Conservation (phyloP, 2,888 invertebrate genomes). For the Apeira syringaria region DNA sequence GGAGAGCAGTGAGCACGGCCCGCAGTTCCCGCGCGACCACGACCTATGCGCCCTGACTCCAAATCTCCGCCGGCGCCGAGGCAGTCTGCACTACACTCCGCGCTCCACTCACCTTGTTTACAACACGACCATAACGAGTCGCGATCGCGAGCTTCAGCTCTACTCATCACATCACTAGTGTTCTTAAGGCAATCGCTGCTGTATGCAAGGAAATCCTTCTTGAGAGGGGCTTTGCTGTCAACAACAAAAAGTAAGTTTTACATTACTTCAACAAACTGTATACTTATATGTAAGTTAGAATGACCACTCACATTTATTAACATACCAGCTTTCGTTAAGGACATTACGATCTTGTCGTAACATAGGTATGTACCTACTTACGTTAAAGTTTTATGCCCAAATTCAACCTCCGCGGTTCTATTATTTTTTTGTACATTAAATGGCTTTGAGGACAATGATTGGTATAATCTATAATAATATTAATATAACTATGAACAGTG, state of each 20-base stretch:
- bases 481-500: too few relatives aligned
- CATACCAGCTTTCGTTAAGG: too few relatives aligned
- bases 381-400: too few relatives aligned
- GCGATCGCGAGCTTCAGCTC: slow-evolving; percentile 3
- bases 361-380: too few relatives aligned
- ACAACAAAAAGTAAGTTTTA: slow-evolving; percentile 9
- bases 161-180: slow-evolving; percentile 14
- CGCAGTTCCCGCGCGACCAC: slow-evolving; percentile 19
- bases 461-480: too few relatives aligned
- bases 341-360: too few relatives aligned
- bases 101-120: slow-evolving; percentile 1
- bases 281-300: too few relatives aligned
- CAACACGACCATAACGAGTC: slow-evolving; percentile 7
- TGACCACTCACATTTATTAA: too few relatives aligned
- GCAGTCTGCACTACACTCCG: neutral
- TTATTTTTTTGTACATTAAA: too few relatives aligned
- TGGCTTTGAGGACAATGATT: too few relatives aligned
- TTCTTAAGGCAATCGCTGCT: slow-evolving; percentile 30
- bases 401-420: too few relatives aligned
- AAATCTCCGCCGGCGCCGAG: slow-evolving; percentile 1
- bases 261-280: too few relatives aligned
- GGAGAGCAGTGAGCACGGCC: slow-evolving; percentile 6
- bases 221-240: slow-evolving; percentile 1
- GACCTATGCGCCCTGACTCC: slow-evolving; percentile 17
- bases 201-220: neutral